Base-by-base conservation (phyloP, 2,113 vertebrate genomes). In the Gymnarchus niloticus region DNA sequence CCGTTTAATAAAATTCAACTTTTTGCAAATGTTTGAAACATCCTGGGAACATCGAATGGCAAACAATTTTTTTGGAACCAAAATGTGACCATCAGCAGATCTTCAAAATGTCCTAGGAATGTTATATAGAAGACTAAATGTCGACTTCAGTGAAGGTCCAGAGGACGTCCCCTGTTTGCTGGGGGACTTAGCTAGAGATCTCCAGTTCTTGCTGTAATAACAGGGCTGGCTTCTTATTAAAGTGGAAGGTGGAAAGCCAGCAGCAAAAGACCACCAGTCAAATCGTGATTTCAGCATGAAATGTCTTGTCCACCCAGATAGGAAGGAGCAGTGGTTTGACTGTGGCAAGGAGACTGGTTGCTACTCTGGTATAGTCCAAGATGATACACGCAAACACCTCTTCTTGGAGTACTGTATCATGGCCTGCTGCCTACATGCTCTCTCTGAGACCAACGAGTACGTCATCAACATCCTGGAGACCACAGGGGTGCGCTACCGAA, bases 381-480 rank as follows among this genome's bases (percentile, higher is more conserved):
- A 96, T 0, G 95, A 96, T 41, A 99, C 96, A 0, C 97, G 97
- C 0, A 94, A 96, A 48, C 98, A 98, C 85, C 93, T 99, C 0
- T 96, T 96, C 19, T 56, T 95, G 87, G 91, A 93, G 44, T 95
- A 95, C 8, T 99, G 97, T 97, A 98, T 97, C 0, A 97, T 97
- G 0, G 97, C 97, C 0, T 99, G 97, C 85, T 99, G 97, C 87
- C 90, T 99, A 2, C 93, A 94, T 0, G 96, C 97, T 0, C 90
- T 99, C 0, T 90, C 97, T 0, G 95, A 97, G 88, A 98, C 97
- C 0, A 92, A 96, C 1, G 96, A 92, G 37, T 95, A 97, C 1
- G 97, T 98, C 0, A 90, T 95, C 25, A 91, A 89, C 1, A 89
- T 93, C 19, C 85, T 98, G 83, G 96, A 98, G 33, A 91, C 89